phyloP scores from a whole-genome alignment of 2,888 invertebrate genomes.

The Tryphoninae sp. region DNA sequence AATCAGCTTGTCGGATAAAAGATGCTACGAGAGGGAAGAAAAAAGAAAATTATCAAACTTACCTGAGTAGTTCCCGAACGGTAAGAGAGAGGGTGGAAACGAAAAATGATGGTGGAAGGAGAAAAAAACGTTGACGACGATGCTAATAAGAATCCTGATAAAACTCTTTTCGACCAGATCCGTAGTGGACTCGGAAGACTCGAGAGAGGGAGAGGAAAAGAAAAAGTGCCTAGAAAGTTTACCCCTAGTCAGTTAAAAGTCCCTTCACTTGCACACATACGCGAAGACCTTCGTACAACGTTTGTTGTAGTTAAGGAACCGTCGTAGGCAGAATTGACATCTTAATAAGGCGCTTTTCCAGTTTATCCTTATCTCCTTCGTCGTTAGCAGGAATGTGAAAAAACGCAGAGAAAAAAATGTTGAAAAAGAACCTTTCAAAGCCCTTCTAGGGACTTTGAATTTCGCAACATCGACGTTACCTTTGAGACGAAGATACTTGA shows the following conservation, averaged over 20 bases:
- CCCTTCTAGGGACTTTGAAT: conserved; percentile 6
- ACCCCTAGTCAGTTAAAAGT: not conserved
- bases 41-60: conserved; percentile 63
- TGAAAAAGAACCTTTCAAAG: conserved; percentile 13
- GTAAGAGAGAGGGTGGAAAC: conserved; percentile 4
- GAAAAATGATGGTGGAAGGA: conserved; percentile 18
- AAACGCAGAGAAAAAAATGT: not conserved
- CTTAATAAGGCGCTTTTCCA: conserved; percentile 12
- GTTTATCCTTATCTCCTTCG: not conserved
- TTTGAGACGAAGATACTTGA: not conserved
- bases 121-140: conserved; percentile 26
- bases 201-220: not conserved
- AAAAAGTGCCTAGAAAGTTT: not conserved
- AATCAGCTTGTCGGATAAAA: conserved; percentile 27
- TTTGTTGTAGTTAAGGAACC: not conserved
- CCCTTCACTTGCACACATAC: not conserved
- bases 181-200: not conserved
- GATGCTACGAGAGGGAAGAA: conserved; percentile 18
- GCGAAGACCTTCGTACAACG: not conserved
- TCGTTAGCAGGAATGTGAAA: not conserved
- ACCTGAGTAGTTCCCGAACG: conserved; percentile 9
- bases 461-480: conserved; percentile 19
- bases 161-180: conserved; percentile 29
- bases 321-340: conserved; percentile 16
- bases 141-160: conserved; percentile 14